These are phyloP conservation scores for Papilio elwesi DNA, from an alignment of 2,888 invertebrate genomes.

Conservation along the genomic window DNA sequence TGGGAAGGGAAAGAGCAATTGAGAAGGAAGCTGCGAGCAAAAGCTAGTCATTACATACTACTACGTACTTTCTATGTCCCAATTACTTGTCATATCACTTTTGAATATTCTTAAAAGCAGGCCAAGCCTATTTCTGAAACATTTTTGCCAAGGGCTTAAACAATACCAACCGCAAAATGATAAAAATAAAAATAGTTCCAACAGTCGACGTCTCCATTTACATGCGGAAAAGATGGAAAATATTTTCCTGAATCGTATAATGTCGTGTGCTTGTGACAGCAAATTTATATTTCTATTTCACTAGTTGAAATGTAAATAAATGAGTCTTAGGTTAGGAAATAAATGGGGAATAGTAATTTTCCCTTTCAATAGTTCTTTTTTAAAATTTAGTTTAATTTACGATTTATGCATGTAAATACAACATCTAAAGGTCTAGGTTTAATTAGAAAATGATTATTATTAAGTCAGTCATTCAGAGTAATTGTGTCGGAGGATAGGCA, in stretches of 20 bases:
- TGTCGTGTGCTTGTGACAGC: slow-evolving; percentile 14
- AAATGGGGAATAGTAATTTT: background rate
- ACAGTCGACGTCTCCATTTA: slow-evolving; percentile 18
- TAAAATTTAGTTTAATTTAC: no score
- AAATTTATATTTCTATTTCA: slow-evolving; percentile 19
- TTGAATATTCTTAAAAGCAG: background rate
- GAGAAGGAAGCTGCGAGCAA: no score
- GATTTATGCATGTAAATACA: no score
- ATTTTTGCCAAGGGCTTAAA: background rate
- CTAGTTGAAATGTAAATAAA: slow-evolving; percentile 14
- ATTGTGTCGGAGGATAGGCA: no score
- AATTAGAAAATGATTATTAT: no score
- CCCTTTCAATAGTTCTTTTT: background rate
- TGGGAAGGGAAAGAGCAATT: no score
- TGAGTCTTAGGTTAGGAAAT: background rate
- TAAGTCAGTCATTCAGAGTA: no score
- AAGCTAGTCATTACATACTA: no score
- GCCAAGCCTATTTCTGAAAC: background rate
- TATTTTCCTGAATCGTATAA: slow-evolving; percentile 17
- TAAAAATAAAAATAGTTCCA: slow-evolving; percentile 12
- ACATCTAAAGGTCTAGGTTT: no score
- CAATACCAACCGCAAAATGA: slow-evolving; percentile 10
- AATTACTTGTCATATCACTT: no score
- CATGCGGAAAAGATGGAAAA: slow-evolving; percentile 28
- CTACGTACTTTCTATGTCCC: no score